A percentile compares a stretch with the other conserved stretches of the same genome.
Evolutionary conservation across 2,888 invertebrate genomes (phyloP).

Genomic region (Hyppa rectilinea): DNA sequence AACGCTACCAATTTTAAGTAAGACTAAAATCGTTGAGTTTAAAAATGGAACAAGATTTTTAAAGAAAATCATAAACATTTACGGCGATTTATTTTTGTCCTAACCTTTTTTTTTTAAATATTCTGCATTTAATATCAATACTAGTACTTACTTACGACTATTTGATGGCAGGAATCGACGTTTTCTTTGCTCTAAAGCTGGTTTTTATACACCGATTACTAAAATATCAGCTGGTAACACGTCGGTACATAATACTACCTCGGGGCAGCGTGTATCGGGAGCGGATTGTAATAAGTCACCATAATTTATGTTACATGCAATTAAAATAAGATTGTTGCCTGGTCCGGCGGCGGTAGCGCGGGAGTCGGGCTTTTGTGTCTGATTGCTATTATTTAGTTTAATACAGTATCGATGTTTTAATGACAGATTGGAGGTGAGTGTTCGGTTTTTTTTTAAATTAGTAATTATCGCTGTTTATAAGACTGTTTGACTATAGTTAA

Average conservation of each 20-base stretch:
- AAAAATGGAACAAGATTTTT: not conserved
- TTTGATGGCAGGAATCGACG: not conserved
- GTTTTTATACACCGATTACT: slow-evolving; percentile 25
- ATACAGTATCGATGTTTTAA: slow-evolving; percentile 35
- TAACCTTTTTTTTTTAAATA: no score
- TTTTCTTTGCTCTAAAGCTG: not conserved
- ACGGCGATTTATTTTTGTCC: no score
- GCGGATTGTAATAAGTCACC: slow-evolving; percentile 88
- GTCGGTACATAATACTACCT: slow-evolving; percentile 78
- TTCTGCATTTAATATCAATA: no score
- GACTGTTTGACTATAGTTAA: no score
- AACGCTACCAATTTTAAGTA: not conserved
- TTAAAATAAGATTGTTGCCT: slow-evolving; percentile 90
- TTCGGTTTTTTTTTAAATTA: not conserved
- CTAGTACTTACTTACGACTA: no score
- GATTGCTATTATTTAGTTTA: slow-evolving; percentile 67
- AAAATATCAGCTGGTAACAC: slow-evolving; percentile 58
- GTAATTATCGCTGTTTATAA: not conserved
- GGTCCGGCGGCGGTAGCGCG: slow-evolving; percentile 71
- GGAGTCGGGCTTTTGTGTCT: slow-evolving; percentile 67
- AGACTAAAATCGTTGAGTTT: not conserved
- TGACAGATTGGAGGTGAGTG: not conserved
- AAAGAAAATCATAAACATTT: not conserved
- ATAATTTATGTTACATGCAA: slow-evolving; percentile 90
- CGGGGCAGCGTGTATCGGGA: slow-evolving; percentile 83